Evolutionary conservation across 2,888 invertebrate species (phyloP).

Genomic region (Psococerastis gibbosa): DNA sequence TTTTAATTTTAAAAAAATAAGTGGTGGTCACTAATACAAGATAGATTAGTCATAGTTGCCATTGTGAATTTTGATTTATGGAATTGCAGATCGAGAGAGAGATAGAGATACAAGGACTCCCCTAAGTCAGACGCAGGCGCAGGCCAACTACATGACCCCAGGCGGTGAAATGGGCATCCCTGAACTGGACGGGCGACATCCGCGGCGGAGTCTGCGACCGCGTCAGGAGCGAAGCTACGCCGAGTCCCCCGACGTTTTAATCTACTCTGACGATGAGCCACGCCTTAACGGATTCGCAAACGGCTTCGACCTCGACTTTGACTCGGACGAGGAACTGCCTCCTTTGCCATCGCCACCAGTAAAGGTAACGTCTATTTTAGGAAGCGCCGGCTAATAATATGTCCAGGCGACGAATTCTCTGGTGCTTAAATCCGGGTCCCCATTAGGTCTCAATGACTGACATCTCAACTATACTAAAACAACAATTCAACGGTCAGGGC

Average conservation of each 20-base stretch:
- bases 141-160: neutral
- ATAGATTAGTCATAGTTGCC: too few species aligned
- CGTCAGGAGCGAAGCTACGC: constrained; percentile 73
- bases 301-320: constrained; percentile 39
- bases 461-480: too few species aligned
- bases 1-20: too few species aligned
- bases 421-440: too few species aligned
- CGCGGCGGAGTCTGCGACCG: constrained; percentile 55
- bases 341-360: constrained; percentile 43
- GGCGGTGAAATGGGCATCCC: neutral
- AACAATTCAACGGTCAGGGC: too few species aligned
- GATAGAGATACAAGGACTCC: neutral
- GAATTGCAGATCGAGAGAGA: too few species aligned
- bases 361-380: constrained; percentile 27
- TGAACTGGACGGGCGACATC: constrained; percentile 1
- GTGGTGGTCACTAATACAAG: too few species aligned
- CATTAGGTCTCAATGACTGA: too few species aligned
- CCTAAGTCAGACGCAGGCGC: neutral
- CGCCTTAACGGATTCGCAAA: constrained; percentile 33
- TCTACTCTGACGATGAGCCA: constrained; percentile 29
- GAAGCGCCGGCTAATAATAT: constrained; percentile 25
- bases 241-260: constrained; percentile 49
- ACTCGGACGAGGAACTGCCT: constrained; percentile 42
- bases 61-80: too few species aligned
- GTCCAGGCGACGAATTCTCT: too few species aligned